Evolutionary conservation across 2,797 vertebrate genomes (phyloP), one percentile per base, ranked within the genome.

Genomic region (Hirundo rustica): DNA sequence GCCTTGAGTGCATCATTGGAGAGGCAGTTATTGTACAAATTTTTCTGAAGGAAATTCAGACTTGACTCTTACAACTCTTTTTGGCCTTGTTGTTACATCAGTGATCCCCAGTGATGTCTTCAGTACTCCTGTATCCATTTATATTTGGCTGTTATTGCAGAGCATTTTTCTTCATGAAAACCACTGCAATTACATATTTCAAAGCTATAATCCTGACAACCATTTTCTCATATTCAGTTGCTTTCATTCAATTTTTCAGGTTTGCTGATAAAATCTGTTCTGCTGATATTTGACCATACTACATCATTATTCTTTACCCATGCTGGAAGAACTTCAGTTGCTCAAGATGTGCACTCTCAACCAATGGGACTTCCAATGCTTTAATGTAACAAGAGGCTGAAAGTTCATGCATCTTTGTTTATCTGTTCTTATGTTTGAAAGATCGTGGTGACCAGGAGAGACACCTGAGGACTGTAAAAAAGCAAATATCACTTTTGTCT

Each of bases 371-470:
- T 85, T 73, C 4, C 25, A 62, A 6, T 5, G 5, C 36, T 80
- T 90, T 53, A 21, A 25, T 40, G 17, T 34, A 65, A 45, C 7
- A 70, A 58, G 16, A 78, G 4, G 3, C 23, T 84, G 26, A 50
- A 89, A 80, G 2, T n/a, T 70, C 12, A 16, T 16, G 30, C 57
- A 5, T 45, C 9, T 53, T 78, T 58, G 7, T 34, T 74, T 54
- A 42, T n/a, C 38, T 62, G 1, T 50, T 34, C 16, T 40, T 77
- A 16, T 42, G 3, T 57, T 78, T 66, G 13, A 78, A 66, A 90
- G 48, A 36, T 25, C 0, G 0, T 58, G 38, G 29, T 74, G 34
- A 38, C 13, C 3, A 3, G 22, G 7, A 6, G 7, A 61, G 38
- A 57, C 50, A 66, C 3, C 13, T 30, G 9, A 85, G 32, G 40